Conservation (phyloP, 2,888 invertebrate genomes). For the Xestoiulus laeticollis region DNA sequence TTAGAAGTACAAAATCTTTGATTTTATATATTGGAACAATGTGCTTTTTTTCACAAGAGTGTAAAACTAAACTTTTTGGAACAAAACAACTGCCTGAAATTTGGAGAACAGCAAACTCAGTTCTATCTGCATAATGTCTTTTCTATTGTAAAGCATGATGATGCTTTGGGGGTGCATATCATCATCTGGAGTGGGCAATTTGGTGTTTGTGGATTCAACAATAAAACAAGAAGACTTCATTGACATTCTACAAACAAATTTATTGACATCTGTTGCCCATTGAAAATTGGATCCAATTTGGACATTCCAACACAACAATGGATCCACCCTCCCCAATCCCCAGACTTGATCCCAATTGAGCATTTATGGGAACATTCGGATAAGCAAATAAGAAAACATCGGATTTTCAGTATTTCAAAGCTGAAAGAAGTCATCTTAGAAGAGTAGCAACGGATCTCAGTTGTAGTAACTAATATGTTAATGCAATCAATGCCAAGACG, state of each 20-base stretch:
- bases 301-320: neutral
- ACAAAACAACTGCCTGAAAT: neutral
- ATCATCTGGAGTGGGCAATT: constrained; percentile 20
- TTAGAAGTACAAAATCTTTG: too few relatives aligned
- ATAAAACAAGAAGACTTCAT: neutral
- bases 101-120: neutral
- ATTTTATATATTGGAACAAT: too few relatives aligned
- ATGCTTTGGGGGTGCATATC: neutral
- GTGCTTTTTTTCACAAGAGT: neutral
- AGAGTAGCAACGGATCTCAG: neutral
- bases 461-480: neutral
- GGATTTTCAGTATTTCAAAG: neutral
- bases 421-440: constrained; percentile 19
- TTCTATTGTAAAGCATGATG: neutral
- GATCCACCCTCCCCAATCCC: constrained; percentile 8
- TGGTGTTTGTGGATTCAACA: neutral
- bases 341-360: neutral
- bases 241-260: constrained; percentile 11
- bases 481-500: too few relatives aligned
- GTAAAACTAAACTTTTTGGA: neutral
- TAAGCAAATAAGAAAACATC: neutral
- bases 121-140: neutral
- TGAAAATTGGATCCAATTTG: neutral
- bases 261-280: neutral
- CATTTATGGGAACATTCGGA: neutral